These are phyloP conservation scores for Callospermophilus lateralis DNA, from an alignment of 2,113 vertebrate genomes.

Conservation along the genomic window DNA sequence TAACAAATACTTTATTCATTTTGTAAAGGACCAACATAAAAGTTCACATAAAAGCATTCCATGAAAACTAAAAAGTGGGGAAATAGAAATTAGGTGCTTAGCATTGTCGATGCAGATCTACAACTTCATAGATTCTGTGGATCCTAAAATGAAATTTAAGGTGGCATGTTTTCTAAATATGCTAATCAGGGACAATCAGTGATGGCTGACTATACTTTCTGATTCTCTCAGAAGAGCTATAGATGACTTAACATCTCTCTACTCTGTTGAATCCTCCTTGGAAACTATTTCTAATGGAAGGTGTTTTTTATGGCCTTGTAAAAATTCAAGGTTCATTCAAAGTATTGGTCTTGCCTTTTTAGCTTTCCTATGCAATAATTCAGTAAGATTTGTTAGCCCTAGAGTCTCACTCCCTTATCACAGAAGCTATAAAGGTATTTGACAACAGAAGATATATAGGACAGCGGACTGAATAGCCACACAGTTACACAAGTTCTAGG, in stretches of 20 bases:
- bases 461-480: neutral
- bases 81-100: neutral
- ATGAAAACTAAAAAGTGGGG: neutral
- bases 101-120: neutral
- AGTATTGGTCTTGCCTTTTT: neutral
- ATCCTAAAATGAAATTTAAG: conserved; percentile 28
- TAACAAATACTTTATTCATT: conserved; percentile 30
- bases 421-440: neutral
- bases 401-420: neutral
- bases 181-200: neutral
- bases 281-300: neutral
- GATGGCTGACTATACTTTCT: neutral
- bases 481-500: neutral
- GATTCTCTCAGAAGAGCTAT: neutral
- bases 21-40: neutral
- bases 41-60: neutral
- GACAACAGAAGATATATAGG: neutral
- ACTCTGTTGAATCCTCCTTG: neutral
- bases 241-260: neutral
- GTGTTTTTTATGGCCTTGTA: neutral
- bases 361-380: neutral
- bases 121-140: neutral
- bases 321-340: neutral
- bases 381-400: neutral
- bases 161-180: conserved; percentile 34